phyloP scores from a whole-genome alignment of 1,140 invertebrate species.

The Zaprionus africanus region DNA sequence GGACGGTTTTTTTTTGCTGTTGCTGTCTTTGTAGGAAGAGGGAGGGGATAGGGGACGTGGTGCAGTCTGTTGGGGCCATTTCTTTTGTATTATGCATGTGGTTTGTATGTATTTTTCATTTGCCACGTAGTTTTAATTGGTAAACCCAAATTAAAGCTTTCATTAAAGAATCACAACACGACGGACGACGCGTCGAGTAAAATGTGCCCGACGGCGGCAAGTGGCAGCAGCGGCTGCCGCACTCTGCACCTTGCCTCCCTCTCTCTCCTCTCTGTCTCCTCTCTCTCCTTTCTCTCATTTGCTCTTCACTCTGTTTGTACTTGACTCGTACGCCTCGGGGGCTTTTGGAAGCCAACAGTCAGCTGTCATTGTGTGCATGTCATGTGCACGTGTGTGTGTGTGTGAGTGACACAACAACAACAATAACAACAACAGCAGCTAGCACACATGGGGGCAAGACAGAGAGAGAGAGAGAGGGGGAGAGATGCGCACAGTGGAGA shows the following conservation, averaged over 20 bases:
- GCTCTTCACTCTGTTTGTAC: constrained; percentile 55
- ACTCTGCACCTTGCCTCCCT: background rate
- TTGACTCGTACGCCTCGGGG: constrained; percentile 71
- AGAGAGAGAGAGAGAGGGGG: constrained; percentile 15
- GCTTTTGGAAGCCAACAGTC: constrained; percentile 81
- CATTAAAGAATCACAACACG: constrained; percentile 81
- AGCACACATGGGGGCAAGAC: constrained; percentile 55
- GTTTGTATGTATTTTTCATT: constrained; percentile 76
- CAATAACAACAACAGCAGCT: constrained; percentile 55
- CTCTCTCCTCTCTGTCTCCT: constrained; percentile 25
- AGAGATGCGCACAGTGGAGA: constrained; percentile 4
- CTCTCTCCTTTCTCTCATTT: background rate
- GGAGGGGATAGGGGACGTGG: no score
- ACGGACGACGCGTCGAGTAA: constrained; percentile 31
- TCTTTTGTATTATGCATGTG: constrained; percentile 43
- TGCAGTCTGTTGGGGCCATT: constrained; percentile 10
- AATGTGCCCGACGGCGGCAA: constrained; percentile 43
- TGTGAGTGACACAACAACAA: constrained; percentile 47
- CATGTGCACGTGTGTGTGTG: constrained; percentile 66
- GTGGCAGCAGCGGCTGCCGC: constrained; percentile 18
- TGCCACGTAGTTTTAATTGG: constrained; percentile 82
- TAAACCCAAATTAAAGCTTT: constrained; percentile 82
- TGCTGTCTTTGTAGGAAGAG: background rate
- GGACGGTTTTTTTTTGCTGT: background rate
- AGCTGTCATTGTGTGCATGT: constrained; percentile 81